Evolutionary conservation across 2,888 invertebrate species (phyloP).

Genomic region (Xanthia icteritia): DNA sequence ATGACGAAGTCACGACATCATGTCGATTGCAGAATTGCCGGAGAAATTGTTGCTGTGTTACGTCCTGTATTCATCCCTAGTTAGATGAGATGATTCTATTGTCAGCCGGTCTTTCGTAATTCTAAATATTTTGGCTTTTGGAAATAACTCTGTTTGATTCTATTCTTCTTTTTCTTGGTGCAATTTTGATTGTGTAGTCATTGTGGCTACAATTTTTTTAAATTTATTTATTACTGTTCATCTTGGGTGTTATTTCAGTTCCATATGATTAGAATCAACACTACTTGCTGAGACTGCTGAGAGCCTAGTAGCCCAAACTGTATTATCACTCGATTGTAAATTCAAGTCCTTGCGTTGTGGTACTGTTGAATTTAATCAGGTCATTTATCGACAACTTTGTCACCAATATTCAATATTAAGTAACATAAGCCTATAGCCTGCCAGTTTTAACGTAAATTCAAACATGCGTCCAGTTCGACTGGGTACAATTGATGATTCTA

Average conservation of each 20-base stretch:
- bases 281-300: background rate
- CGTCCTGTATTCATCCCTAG: background rate
- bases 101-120: background rate
- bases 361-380: slow-evolving; percentile 9
- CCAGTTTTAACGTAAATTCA: background rate
- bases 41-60: slow-evolving; percentile 31
- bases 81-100: no score
- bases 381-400: slow-evolving; percentile 12
- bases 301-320: background rate
- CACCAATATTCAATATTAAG: background rate
- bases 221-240: background rate
- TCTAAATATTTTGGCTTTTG: background rate
- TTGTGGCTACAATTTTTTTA: background rate
- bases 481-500: background rate
- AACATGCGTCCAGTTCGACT: background rate
- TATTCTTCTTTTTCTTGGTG: background rate
- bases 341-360: background rate
- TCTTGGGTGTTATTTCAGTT: background rate
- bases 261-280: background rate
- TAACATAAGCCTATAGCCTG: background rate
- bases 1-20: slow-evolving; percentile 21
- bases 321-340: background rate
- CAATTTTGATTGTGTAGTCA: background rate
- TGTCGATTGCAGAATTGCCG: slow-evolving; percentile 10
- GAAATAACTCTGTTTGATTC: background rate